Conservation (phyloP, 2,797 vertebrate genomes). For the Peromyscus eremicus region DNA sequence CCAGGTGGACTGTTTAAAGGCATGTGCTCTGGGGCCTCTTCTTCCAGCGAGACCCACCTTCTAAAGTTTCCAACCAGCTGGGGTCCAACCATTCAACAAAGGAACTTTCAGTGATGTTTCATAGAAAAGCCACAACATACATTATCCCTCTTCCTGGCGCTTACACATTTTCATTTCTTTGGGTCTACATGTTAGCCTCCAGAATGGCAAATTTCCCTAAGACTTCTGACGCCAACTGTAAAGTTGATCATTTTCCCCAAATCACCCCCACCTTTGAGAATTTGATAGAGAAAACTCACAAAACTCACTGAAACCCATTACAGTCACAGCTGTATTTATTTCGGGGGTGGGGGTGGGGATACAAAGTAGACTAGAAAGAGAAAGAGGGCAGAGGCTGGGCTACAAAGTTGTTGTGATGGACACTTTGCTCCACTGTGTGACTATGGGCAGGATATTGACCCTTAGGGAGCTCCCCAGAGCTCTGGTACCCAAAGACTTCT, state of each 20-base stretch:
- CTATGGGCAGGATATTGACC: not conserved
- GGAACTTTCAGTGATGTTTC: not conserved
- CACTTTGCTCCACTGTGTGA: not conserved
- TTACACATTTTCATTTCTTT: constrained; percentile 18
- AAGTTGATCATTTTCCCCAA: not conserved
- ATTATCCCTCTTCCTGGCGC: not conserved
- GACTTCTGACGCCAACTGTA: not conserved
- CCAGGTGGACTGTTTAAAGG: not conserved
- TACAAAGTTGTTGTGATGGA: too few relatives aligned
- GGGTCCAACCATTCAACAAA: not conserved
- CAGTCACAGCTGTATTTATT: not conserved
- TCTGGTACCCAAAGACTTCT: not conserved
- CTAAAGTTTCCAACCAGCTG: not conserved
- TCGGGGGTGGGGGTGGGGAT: not conserved
- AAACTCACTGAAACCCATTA: constrained; percentile 1
- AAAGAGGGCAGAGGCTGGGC: not conserved
- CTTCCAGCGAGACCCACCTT: not conserved
- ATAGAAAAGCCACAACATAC: not conserved
- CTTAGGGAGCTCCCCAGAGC: not conserved
- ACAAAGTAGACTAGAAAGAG: constrained; percentile 10
- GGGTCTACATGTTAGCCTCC: not conserved
- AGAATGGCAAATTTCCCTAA: not conserved
- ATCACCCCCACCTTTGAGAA: not conserved
- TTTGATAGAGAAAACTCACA: not conserved
- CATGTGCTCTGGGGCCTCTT: not conserved